Percentiles rank a stretch among this genome's conserved stretches.
Evolutionary conservation across 2,797 vertebrate genomes (phyloP).

Genomic region (Hippopotamyrus pictus): DNA sequence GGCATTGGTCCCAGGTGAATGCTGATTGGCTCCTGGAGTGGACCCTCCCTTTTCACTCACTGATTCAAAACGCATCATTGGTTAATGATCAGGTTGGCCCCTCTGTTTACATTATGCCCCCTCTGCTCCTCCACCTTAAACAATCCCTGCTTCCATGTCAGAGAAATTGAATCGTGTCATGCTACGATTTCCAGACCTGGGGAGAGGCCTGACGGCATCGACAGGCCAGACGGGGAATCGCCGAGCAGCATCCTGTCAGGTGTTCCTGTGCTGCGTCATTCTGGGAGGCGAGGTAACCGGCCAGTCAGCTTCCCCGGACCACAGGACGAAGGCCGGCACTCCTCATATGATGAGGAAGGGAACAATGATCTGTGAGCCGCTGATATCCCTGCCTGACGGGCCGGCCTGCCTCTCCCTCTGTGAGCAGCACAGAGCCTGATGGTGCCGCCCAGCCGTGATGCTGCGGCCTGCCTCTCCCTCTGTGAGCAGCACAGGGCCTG

Average conservation of each 20-base stretch:
- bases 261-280: not conserved
- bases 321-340: not conserved
- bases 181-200: not conserved
- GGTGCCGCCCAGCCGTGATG: slow-evolving; percentile 30
- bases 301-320: not conserved
- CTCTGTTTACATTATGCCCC: not conserved
- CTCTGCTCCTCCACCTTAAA: not conserved
- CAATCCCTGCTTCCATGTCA: not conserved
- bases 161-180: not conserved
- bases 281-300: too few species aligned
- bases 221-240: not conserved
- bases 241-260: not conserved
- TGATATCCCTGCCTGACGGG: not conserved
- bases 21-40: not conserved
- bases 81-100: not conserved
- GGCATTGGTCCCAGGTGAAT: not conserved
- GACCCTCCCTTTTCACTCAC: not conserved
- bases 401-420: slow-evolving; percentile 25
- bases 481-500: too few species aligned
- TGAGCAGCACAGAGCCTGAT: too few species aligned
- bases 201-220: not conserved
- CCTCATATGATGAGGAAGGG: not conserved
- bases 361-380: not conserved
- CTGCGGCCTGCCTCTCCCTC: not conserved
- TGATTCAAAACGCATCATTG: not conserved